These are phyloP conservation scores for Drosophila biarmipes DNA, from an alignment of 1,140 invertebrate species.

Conservation along the genomic window DNA sequence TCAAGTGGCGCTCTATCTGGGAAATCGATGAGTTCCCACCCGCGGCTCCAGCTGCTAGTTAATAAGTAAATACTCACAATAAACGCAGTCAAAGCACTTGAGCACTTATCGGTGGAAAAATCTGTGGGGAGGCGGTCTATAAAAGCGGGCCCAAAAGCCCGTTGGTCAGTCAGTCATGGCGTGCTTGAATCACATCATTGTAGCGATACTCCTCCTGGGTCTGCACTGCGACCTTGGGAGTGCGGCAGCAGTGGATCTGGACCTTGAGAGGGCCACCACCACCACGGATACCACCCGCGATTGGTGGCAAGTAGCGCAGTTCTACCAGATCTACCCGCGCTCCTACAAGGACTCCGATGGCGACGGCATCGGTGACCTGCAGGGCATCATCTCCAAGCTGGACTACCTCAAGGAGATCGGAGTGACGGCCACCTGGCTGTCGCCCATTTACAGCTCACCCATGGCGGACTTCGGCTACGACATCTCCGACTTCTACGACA, in stretches of 20 bases:
- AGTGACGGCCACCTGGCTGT: constrained; percentile 88
- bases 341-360: constrained; percentile 89
- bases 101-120: constrained; percentile 27
- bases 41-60: constrained; percentile 12
- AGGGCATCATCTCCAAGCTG: constrained; percentile 85
- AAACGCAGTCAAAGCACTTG: constrained; percentile 42
- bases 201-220: constrained; percentile 26
- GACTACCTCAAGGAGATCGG: constrained; percentile 86
- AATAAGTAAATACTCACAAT: constrained; percentile 26
- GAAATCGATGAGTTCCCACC: constrained; percentile 27
- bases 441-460: constrained; percentile 89
- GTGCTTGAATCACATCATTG: constrained; percentile 28
- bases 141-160: constrained; percentile 16
- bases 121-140: constrained; percentile 25
- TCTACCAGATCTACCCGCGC: constrained; percentile 90
- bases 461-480: constrained; percentile 90
- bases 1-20: constrained; percentile 71
- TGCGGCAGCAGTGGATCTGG: constrained; percentile 39
- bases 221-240: constrained; percentile 16
- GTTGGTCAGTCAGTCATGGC: constrained; percentile 51
- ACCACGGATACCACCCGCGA: constrained; percentile 49
- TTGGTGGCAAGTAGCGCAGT: constrained; percentile 89
- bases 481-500: constrained; percentile 88
- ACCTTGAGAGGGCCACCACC: constrained; percentile 22
- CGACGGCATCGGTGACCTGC: constrained; percentile 88